Evolutionary conservation across 2,888 invertebrate species (phyloP).

Genomic region (Sycophila texana): DNA sequence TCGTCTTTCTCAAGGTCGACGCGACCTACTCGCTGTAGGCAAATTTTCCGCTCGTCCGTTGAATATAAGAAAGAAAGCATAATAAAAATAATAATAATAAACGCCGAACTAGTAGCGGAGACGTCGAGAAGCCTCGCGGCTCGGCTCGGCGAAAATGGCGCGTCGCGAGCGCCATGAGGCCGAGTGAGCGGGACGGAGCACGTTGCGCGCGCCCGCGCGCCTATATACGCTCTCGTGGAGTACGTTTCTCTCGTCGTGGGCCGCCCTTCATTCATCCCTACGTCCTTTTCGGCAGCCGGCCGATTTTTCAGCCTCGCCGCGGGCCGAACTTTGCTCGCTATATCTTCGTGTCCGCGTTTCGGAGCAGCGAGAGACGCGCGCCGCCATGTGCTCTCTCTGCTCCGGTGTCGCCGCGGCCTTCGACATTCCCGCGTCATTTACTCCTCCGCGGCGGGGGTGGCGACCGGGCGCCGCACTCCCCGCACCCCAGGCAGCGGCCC

Average conservation of each 20-base stretch:
- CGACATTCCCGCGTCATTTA: neutral
- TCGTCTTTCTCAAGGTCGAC: neutral
- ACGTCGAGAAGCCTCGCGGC: constrained; percentile 74
- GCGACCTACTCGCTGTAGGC: too few species aligned
- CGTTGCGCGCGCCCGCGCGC: constrained; percentile 29
- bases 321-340: too few species aligned
- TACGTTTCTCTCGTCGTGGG: neutral
- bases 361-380: constrained; percentile 9
- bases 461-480: too few species aligned
- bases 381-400: constrained; percentile 40
- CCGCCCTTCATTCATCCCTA: too few species aligned
- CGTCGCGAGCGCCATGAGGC: constrained; percentile 52
- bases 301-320: too few species aligned
- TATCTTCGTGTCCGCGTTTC: too few species aligned
- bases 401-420: constrained; percentile 1
- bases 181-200: constrained; percentile 17
- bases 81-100: too few species aligned
- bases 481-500: too few species aligned
- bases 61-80: too few species aligned
- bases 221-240: constrained; percentile 27
- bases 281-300: neutral
- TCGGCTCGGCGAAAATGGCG: constrained; percentile 56
- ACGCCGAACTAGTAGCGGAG: too few species aligned
- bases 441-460: too few species aligned
- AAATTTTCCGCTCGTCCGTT: too few species aligned